Evolutionary conservation across 2,888 invertebrate species (phyloP).

Genomic region (Clostera curtula): DNA sequence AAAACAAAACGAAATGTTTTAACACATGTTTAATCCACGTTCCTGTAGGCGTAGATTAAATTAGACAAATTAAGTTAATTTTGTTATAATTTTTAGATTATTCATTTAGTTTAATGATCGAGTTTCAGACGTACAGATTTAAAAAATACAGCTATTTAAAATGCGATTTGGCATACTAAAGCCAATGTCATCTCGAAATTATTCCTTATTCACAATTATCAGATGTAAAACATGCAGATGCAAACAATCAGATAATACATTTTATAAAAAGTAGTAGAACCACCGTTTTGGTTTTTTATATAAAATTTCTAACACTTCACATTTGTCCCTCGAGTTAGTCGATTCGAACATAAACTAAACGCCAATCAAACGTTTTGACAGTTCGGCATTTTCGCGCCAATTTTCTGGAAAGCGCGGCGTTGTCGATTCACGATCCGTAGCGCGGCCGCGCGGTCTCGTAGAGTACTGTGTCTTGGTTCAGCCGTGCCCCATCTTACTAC

Average conservation of each 20-base stretch:
- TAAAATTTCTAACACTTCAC: constrained; percentile 27
- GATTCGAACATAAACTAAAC: constrained; percentile 32
- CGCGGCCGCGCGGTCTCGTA: constrained; percentile 52
- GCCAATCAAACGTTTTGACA: constrained; percentile 43
- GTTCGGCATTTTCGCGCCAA: constrained; percentile 70
- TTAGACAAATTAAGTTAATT: constrained; percentile 11
- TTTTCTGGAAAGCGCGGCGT: constrained; percentile 55
- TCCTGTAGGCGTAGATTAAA: constrained; percentile 9
- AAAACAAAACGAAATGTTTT: constrained; percentile 20
- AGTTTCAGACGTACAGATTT: too few species aligned
- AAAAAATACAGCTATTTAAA: too few species aligned
- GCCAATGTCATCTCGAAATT: too few species aligned
- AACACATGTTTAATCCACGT: constrained; percentile 10
- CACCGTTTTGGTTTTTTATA: too few species aligned
- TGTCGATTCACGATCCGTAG: constrained; percentile 39
- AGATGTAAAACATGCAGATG: constrained; percentile 8
- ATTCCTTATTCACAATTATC: too few species aligned
- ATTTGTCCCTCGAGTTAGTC: too few species aligned
- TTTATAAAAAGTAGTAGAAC: constrained; percentile 7
- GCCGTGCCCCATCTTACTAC: constrained; percentile 51
- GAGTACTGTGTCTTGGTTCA: constrained; percentile 48
- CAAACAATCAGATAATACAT: constrained; percentile 19
- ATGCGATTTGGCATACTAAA: too few species aligned
- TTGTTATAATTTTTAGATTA: constrained; percentile 5
- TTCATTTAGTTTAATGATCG: too few species aligned